Conservation (phyloP, 2,888 invertebrate species). For the Cylloceria caligata region DNA sequence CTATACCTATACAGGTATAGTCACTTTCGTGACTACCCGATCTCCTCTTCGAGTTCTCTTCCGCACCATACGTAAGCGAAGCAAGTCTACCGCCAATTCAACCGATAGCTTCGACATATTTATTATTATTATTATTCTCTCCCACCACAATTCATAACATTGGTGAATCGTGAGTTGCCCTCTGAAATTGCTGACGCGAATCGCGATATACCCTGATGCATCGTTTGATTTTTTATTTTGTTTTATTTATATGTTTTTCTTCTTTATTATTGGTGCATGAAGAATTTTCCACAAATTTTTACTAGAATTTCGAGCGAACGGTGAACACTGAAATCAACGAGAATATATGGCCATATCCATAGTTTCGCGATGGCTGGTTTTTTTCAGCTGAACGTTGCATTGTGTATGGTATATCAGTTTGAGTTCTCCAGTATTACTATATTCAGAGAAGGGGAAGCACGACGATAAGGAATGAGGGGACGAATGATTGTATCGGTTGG, state of each 20-base stretch:
- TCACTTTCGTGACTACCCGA: background rate
- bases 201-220: background rate
- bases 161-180: background rate
- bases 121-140: background rate
- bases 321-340: slow-evolving; percentile 12
- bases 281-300: background rate
- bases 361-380: slow-evolving; percentile 5
- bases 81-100: slow-evolving; percentile 3
- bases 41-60: slow-evolving; percentile 7
- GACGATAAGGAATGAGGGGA: slow-evolving; percentile 65
- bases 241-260: slow-evolving; percentile 1
- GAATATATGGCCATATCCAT: background rate
- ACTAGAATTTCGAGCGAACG: background rate
- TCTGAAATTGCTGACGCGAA: slow-evolving; percentile 1
- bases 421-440: background rate
- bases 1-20: background rate
- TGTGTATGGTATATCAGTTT: background rate
- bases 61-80: background rate
- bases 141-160: background rate
- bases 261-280: background rate
- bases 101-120: background rate
- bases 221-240: background rate
- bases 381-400: background rate
- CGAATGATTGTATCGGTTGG: slow-evolving; percentile 70
- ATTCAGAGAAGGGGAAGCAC: slow-evolving; percentile 38